Evolutionary conservation across 2,113 vertebrate species (phyloP).

Genomic region (Phaethon lepturus): DNA sequence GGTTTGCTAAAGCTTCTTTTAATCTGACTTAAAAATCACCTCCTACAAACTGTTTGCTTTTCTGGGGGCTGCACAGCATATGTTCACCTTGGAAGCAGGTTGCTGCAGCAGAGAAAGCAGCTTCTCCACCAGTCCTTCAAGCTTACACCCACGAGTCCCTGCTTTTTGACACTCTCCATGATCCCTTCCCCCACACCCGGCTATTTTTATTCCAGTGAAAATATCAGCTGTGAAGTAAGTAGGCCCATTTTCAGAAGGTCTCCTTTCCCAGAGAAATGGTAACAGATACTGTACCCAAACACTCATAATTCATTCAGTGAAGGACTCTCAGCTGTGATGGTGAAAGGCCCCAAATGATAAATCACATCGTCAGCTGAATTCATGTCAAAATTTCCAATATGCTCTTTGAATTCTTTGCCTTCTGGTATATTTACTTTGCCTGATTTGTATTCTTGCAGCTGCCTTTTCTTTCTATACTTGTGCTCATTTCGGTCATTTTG

Average conservation of each 20-base stretch:
- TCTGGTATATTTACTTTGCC: not conserved
- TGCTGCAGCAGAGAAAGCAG: slow-evolving; percentile 33
- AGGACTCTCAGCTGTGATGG: slow-evolving; percentile 31
- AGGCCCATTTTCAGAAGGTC: slow-evolving; percentile 16
- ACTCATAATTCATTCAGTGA: not conserved
- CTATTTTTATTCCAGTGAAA: slow-evolving; percentile 46
- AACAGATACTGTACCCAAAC: not conserved
- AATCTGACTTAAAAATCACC: not conserved
- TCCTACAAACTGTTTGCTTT: slow-evolving; percentile 30
- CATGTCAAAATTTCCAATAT: not conserved
- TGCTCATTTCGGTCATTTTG: not conserved
- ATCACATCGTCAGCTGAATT: not conserved
- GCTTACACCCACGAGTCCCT: slow-evolving; percentile 26
- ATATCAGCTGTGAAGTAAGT: slow-evolving; percentile 28
- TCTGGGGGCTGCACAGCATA: slow-evolving; percentile 9
- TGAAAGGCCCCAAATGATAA: slow-evolving; percentile 31
- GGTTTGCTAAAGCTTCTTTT: not conserved
- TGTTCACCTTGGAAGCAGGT: slow-evolving; percentile 51
- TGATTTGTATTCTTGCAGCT: slow-evolving; percentile 12
- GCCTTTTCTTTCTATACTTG: not conserved
- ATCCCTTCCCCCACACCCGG: not conserved
- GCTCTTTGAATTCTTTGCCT: not conserved
- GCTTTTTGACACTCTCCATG: not conserved
- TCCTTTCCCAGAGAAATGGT: not conserved
- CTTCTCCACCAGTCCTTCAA: slow-evolving; percentile 2